A percentile compares a stretch with the other conserved stretches of the same genome.
Evolutionary conservation across 2,797 vertebrate species (phyloP).

Genomic region (Argyrosomus regius): DNA sequence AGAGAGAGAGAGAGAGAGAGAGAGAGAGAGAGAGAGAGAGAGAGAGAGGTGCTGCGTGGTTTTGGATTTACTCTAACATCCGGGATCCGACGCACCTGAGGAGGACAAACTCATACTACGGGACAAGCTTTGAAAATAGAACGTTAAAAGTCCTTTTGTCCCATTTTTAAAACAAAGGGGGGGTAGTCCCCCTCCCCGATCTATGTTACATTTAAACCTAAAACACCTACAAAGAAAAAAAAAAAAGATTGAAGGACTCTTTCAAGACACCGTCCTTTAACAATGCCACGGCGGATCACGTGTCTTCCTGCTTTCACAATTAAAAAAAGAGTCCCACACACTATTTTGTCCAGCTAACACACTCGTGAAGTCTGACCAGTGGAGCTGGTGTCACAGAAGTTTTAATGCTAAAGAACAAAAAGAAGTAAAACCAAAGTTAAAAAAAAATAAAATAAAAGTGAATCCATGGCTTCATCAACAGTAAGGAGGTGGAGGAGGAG

Average conservation of each 20-base stretch:
- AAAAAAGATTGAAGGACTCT: conserved; percentile 45
- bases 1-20: too few relatives aligned
- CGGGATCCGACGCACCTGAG: conserved; percentile 60
- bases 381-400: conserved; percentile 51
- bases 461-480: conserved; percentile 71
- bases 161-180: conserved; percentile 40
- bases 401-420: conserved; percentile 59
- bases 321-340: conserved; percentile 52
- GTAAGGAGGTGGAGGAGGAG: conserved; percentile 60
- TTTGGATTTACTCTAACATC: conserved; percentile 42
- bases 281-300: conserved; percentile 43
- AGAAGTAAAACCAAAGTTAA: conserved; percentile 82
- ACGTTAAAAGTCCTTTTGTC: conserved; percentile 36
- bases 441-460: conserved; percentile 56
- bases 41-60: conserved; percentile 49
- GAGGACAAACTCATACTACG: conserved; percentile 23
- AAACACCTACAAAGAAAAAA: conserved; percentile 30
- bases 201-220: conserved; percentile 41
- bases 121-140: conserved; percentile 34
- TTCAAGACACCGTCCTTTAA: conserved; percentile 58
- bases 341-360: conserved; percentile 34
- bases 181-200: conserved; percentile 7
- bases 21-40: neutral
- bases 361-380: conserved; percentile 35
- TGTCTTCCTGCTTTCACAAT: conserved; percentile 32